A percentile compares a stretch with the other conserved stretches of the same genome.
Evolutionary conservation across 2,888 invertebrate genomes (phyloP).

Genomic region (Drosophila mercatorum): DNA sequence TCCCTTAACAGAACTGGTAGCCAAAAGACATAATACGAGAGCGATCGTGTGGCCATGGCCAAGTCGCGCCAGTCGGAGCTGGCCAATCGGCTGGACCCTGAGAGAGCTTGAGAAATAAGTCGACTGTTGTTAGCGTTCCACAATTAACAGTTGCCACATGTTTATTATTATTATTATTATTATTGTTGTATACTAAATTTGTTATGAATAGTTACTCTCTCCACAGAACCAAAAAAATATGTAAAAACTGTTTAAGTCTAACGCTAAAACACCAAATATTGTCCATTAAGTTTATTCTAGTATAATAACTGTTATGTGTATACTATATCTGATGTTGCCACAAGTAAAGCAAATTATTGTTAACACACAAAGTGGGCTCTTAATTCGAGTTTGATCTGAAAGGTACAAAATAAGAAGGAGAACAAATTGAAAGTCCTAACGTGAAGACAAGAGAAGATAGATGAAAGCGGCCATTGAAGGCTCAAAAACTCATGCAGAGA

Average conservation of each 20-base stretch:
- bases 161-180: constrained; percentile 7
- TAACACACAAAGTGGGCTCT: not conserved
- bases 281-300: constrained; percentile 48
- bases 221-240: constrained; percentile 14
- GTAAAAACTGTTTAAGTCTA: constrained; percentile 25
- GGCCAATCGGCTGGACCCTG: constrained; percentile 15
- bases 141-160: constrained; percentile 15
- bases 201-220: constrained; percentile 20
- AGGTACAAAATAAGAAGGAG: no score
- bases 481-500: not conserved
- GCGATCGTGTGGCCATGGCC: not conserved
- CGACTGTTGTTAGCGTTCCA: constrained; percentile 14
- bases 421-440: no score
- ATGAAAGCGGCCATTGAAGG: not conserved
- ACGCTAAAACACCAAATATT: constrained; percentile 74
- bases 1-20: constrained; percentile 3
- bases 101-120: constrained; percentile 23
- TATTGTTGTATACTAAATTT: constrained; percentile 13
- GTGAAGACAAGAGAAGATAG: not conserved
- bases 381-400: not conserved
- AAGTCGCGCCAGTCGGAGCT: not conserved
- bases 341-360: constrained; percentile 41
- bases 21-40: not conserved
- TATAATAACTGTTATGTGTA: constrained; percentile 9
- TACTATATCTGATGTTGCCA: constrained; percentile 19